A percentile compares a stretch with the other conserved stretches of the same genome.
Conservation (phyloP, 2,113 vertebrate species). For the Melanerpes aurifrons region DNA sequence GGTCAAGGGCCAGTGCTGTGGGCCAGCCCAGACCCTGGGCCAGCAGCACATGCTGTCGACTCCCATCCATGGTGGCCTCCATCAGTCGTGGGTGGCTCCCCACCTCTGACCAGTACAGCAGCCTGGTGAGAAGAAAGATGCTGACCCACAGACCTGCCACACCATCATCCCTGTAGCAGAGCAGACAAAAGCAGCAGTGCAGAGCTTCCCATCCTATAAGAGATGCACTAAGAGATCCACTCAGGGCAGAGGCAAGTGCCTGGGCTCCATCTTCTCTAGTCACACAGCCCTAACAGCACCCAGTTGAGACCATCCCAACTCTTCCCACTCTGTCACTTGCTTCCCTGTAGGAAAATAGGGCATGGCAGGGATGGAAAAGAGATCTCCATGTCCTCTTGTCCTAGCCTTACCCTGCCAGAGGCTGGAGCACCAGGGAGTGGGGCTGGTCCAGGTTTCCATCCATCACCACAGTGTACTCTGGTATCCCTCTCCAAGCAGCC, state of each 20-base stretch:
- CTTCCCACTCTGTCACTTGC: not conserved
- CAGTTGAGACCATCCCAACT: not conserved
- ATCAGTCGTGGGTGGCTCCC: slow-evolving; percentile 83
- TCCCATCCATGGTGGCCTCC: slow-evolving; percentile 88
- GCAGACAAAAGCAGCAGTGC: not conserved
- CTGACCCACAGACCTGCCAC: not conserved
- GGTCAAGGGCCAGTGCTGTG: slow-evolving; percentile 84
- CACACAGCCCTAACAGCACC: rapidly evolving
- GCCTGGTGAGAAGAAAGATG: slow-evolving; percentile 59
- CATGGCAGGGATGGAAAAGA: not conserved
- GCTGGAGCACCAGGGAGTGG: slow-evolving; percentile 84
- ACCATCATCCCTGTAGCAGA: not conserved
- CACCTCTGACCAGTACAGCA: slow-evolving; percentile 93
- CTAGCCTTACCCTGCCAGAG: slow-evolving; percentile 82
- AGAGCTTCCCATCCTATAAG: not conserved
- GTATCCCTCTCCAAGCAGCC: slow-evolving; percentile 63
- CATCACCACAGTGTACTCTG: slow-evolving; percentile 82
- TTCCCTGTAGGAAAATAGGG: not conserved
- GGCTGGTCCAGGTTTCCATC: slow-evolving; percentile 84
- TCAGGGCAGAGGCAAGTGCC: not conserved
- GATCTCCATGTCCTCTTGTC: not conserved
- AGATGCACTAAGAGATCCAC: not conserved
- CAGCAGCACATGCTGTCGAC: slow-evolving; percentile 77
- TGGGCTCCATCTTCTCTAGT: not conserved
- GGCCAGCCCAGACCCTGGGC: slow-evolving; percentile 83